These are phyloP conservation scores for Lycocorax pyrrhopterus DNA, from an alignment of 2,113 vertebrate genomes.

Conservation along the genomic window DNA sequence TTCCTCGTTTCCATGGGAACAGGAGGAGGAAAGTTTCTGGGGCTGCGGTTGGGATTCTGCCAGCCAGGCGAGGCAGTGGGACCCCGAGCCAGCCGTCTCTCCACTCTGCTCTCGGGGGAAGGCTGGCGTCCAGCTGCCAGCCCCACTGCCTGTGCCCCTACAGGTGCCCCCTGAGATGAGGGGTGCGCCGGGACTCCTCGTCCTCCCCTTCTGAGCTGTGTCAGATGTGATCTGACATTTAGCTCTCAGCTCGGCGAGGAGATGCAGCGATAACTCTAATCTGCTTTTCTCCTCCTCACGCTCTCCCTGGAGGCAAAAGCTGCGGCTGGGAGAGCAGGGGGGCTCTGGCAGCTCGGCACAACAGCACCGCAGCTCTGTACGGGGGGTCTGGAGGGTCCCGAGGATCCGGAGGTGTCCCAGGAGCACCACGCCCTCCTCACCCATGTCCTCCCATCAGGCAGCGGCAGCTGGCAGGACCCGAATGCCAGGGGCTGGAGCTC, in stretches of 20 bases:
- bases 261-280: not conserved
- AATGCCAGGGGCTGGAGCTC: not conserved
- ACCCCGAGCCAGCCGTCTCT: not conserved
- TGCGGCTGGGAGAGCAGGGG: not conserved
- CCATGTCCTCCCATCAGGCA: rapidly evolving
- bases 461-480: not conserved
- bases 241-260: not conserved
- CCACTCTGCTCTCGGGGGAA: rapidly evolving
- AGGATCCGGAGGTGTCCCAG: rapidly evolving
- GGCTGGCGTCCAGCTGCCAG: not conserved
- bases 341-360: not conserved
- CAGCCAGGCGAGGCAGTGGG: not conserved
- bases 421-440: rapidly evolving
- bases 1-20: constrained; percentile 58
- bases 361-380: rapidly evolving
- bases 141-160: rapidly evolving
- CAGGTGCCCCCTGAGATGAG: rapidly evolving
- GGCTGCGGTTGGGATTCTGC: not conserved
- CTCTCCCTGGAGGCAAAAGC: not conserved
- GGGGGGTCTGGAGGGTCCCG: not conserved
- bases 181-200: rapidly evolving
- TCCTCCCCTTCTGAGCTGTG: not conserved
- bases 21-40: constrained; percentile 31
- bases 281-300: not conserved
- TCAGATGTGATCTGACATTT: not conserved